These are phyloP conservation scores for Tetraneura akinire DNA, from an alignment of 1,140 invertebrate species.

Conservation along the genomic window DNA sequence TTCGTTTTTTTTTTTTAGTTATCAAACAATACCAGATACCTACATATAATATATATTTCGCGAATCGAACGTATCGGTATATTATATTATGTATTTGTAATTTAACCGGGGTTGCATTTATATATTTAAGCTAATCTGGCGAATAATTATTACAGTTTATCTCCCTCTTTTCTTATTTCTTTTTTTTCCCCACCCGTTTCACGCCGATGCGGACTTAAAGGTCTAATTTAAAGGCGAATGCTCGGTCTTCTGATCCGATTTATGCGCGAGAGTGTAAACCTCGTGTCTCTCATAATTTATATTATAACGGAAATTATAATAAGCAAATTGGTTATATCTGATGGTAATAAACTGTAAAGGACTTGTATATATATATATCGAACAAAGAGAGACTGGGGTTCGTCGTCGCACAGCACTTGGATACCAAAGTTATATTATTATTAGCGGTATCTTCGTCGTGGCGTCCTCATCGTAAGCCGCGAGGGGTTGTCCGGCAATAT, in stretches of 20 bases:
- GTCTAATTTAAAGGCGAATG: neutral
- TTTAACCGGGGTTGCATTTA: too few species aligned
- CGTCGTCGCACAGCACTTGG: neutral
- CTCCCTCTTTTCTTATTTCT: neutral
- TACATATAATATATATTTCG: neutral
- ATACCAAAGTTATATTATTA: neutral
- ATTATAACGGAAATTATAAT: slow-evolving; percentile 41
- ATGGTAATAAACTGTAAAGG: slow-evolving; percentile 30
- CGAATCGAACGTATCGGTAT: neutral
- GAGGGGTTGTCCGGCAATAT: neutral
- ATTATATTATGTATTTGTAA: slow-evolving; percentile 5
- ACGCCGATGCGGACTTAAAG: neutral
- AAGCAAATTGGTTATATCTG: slow-evolving; percentile 45
- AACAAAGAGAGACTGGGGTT: neutral
- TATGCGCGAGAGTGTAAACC: slow-evolving; percentile 1
- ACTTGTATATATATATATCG: slow-evolving; percentile 35
- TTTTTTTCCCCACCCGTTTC: neutral
- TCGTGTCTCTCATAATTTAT: slow-evolving; percentile 30
- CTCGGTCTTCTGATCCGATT: neutral
- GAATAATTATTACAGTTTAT: neutral
- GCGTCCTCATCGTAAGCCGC: neutral
- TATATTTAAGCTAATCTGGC: neutral
- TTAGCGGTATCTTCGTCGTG: neutral
- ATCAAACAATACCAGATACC: too few species aligned
- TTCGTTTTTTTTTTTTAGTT: too few species aligned